Base-by-base conservation (phyloP, 2,113 vertebrate species). In the Brachypteracias leptosomus region DNA sequence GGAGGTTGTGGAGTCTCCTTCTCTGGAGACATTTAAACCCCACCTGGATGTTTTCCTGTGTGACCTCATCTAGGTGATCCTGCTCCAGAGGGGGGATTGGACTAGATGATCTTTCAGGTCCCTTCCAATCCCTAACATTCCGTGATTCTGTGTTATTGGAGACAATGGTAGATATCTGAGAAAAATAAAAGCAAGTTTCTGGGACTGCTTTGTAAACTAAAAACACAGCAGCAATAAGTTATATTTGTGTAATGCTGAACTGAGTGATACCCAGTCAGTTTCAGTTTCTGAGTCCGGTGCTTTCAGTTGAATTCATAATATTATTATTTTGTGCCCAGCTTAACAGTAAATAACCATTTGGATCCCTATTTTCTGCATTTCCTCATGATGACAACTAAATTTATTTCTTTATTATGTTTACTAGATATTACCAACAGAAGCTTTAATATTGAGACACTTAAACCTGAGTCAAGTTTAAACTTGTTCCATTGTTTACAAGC, bases 341-440 rank as follows among this genome's bases (percentile, higher is more conserved):
- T 77, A 85, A 55, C 17, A 55, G 51, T 61, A 80, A 55, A 72
- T 59, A 51, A 61, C 31, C 11, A 71, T 71, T 83, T 58, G 21
- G 35, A 75, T 46, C 14, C 26, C 71, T 82, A 35, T 22, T 44
- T 67, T 76, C 29, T 81, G 26, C 22, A 72, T 63, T 65, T 80
- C 57, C 62, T 58, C 22, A 42, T 61, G 18, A 67, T 28, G 38
- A 65, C n/a, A 63, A 61, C 42, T 91, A 51, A 46, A 55, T 62
- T 68, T 78, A 71, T 74, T 89, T 61, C 44, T 38, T 67, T 75
- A 57, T 78, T 90, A 13, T 82, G 66, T 92, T 95, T 92, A 28
- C 65, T 74, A 98, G 66, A 52, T 97, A 61, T 97, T 97, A 59
- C 80, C 96, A 76, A 95, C 95, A 24, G 98, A 97, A 88, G 98